These are phyloP conservation scores for Graptemys geographica DNA, from an alignment of 2,797 vertebrate genomes.

Conservation along the genomic window DNA sequence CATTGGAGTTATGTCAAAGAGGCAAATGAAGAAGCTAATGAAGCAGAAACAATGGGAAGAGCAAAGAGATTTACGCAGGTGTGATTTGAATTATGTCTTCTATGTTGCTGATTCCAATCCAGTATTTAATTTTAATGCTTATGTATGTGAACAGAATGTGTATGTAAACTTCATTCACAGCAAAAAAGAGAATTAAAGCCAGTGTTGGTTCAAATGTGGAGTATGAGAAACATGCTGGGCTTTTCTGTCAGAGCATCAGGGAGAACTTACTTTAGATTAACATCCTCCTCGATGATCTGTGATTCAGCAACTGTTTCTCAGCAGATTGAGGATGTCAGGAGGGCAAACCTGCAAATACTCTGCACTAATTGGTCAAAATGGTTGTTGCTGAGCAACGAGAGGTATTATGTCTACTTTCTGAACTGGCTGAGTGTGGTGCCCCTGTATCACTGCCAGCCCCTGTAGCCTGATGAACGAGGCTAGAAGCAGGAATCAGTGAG, in stretches of 20 bases:
- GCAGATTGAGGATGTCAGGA: neutral
- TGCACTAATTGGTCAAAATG: neutral
- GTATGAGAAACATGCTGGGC: conserved; percentile 29
- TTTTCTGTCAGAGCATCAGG: neutral
- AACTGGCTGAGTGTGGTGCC: fast-evolving
- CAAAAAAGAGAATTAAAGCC: conserved; percentile 24
- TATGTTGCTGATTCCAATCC: neutral
- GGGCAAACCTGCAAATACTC: fast-evolving
- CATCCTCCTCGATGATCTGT: neutral
- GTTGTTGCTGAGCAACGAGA: fast-evolving
- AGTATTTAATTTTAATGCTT: fast-evolving
- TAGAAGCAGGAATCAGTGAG: neutral
- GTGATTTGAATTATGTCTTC: conserved; percentile 50
- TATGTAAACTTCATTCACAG: neutral
- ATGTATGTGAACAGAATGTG: neutral
- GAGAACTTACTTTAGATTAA: conserved; percentile 5
- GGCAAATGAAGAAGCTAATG: conserved; percentile 91
- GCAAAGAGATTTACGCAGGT: conserved; percentile 93
- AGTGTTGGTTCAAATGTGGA: conserved; percentile 21
- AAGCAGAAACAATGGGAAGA: conserved; percentile 97
- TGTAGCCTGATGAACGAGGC: neutral
- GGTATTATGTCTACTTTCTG: neutral
- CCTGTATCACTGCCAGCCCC: neutral
- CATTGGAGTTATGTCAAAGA: conserved; percentile 86
- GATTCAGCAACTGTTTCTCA: neutral